These are phyloP conservation scores for Nudaria mundana DNA, from an alignment of 2,888 invertebrate genomes.

Conservation along the genomic window DNA sequence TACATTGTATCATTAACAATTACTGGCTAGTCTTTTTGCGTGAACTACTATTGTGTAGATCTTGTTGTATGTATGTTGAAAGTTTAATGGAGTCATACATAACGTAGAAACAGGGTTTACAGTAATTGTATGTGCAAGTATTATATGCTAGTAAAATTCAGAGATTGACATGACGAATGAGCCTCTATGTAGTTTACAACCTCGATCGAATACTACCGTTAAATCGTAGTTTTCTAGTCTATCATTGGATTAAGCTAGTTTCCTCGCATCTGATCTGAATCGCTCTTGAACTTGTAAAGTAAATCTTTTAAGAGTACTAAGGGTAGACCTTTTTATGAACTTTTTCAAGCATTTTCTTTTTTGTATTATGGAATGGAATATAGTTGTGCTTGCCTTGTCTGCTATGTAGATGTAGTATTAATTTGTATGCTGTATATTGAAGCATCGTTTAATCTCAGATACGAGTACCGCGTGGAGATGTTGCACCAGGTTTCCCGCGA, in stretches of 20 bases:
- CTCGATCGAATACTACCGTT: too few relatives aligned
- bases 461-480: conserved; percentile 97
- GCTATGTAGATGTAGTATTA: background rate
- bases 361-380: background rate
- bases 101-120: too few relatives aligned
- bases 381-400: background rate
- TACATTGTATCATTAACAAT: conserved; percentile 22
- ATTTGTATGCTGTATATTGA: conserved; percentile 50
- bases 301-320: too few relatives aligned
- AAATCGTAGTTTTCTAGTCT: too few relatives aligned
- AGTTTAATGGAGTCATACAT: too few relatives aligned
- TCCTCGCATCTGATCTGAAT: too few relatives aligned
- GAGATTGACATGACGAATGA: too few relatives aligned
- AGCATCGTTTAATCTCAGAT: conserved; percentile 78
- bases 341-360: background rate
- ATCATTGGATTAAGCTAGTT: too few relatives aligned
- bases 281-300: too few relatives aligned
- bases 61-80: conserved; percentile 4
- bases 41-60: conserved; percentile 5
- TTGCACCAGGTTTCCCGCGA: conserved; percentile 93
- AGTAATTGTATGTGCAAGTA: too few relatives aligned
- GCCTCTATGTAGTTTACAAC: too few relatives aligned
- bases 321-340: background rate
- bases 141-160: too few relatives aligned
- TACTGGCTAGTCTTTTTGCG: conserved; percentile 5